Percentiles rank a stretch among this genome's conserved stretches.
Evolutionary conservation across 2,888 invertebrate species (phyloP).

Genomic region (Eristalinus sepulchralis): DNA sequence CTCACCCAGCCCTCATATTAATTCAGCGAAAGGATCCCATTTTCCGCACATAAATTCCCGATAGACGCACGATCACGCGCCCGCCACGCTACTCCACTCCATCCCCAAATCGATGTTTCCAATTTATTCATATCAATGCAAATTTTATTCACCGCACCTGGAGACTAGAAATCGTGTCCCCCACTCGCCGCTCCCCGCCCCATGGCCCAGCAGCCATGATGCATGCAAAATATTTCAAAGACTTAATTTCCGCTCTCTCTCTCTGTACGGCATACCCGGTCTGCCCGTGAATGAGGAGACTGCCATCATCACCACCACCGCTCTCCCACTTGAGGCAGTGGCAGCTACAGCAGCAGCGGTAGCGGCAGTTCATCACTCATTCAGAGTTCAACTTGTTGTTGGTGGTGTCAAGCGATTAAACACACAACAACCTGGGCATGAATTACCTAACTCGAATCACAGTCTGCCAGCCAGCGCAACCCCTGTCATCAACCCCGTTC

Average conservation of each 20-base stretch:
- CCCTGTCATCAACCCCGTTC: constrained; percentile 36
- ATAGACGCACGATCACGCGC: constrained; percentile 35
- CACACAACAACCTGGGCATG: constrained; percentile 65
- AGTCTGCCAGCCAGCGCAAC: not conserved
- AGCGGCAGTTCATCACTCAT: constrained; percentile 67
- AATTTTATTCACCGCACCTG: constrained; percentile 70
- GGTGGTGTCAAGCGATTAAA: constrained; percentile 70
- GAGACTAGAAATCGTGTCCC: not conserved
- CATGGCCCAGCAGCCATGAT: constrained; percentile 20
- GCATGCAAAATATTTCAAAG: constrained; percentile 69
- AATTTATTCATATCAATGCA: constrained; percentile 71
- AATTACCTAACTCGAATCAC: constrained; percentile 67
- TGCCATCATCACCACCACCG: not conserved
- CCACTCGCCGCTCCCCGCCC: not conserved
- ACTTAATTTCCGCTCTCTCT: constrained; percentile 67
- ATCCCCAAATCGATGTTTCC: constrained; percentile 63
- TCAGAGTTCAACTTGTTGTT: constrained; percentile 65
- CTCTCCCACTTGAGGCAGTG: not conserved
- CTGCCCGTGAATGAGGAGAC: not conserved
- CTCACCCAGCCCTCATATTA: constrained; percentile 27
- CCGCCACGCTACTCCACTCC: not conserved
- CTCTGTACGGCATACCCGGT: not conserved
- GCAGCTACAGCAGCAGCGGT: not conserved
- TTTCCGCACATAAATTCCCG: constrained; percentile 65
- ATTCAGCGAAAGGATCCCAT: constrained; percentile 32